Percentiles rank a stretch among this genome's conserved stretches.
phyloP scores from a whole-genome alignment of 2,113 vertebrate species.

The Jacana jacana region DNA sequence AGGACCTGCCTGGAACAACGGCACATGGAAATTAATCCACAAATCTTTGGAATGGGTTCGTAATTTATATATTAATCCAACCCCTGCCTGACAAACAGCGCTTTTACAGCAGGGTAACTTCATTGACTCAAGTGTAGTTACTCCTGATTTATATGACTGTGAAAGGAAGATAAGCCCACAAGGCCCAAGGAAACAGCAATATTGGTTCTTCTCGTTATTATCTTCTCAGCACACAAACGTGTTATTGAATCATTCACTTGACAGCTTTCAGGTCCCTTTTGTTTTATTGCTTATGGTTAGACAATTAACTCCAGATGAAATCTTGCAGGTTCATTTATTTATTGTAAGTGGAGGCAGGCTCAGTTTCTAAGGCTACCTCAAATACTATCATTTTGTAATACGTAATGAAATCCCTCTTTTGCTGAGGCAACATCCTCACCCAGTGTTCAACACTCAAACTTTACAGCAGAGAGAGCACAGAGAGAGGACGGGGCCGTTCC shows the following conservation, averaged over 20 bases:
- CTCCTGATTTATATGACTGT: background rate
- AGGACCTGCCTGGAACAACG: background rate
- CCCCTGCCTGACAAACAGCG: background rate
- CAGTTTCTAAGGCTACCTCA: background rate
- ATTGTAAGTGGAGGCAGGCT: background rate
- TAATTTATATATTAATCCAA: conserved; percentile 14
- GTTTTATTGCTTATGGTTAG: background rate
- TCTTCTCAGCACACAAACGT: background rate
- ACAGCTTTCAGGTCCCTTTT: background rate
- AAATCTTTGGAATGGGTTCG: background rate
- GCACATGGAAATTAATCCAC: conserved; percentile 40
- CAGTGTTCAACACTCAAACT: background rate
- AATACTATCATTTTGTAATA: background rate
- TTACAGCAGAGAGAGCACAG: background rate
- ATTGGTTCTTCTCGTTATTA: background rate
- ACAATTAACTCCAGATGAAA: conserved; percentile 3
- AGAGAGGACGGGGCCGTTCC: background rate
- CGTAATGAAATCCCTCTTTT: background rate
- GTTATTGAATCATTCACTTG: background rate
- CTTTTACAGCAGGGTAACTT: background rate
- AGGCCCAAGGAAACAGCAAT: conserved; percentile 19
- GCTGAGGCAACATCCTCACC: background rate
- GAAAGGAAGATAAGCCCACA: background rate
- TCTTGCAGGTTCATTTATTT: background rate
- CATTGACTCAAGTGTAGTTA: conserved; percentile 22